These are phyloP conservation scores for Deilephila elpenor DNA, from an alignment of 2,888 invertebrate genomes.

Conservation along the genomic window DNA sequence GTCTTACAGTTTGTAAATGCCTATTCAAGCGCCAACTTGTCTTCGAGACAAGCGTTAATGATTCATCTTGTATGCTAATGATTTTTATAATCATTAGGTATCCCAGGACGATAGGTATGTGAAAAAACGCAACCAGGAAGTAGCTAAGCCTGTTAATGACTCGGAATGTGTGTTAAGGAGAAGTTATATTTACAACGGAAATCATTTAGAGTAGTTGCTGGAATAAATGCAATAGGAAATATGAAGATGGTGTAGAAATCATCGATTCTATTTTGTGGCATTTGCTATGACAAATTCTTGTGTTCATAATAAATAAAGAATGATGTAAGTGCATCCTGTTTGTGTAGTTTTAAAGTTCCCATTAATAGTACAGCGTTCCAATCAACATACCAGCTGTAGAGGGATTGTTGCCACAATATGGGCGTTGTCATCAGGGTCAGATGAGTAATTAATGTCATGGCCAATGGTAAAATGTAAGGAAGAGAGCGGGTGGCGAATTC, in stretches of 20 bases:
- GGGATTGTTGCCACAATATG: not conserved
- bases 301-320: not conserved
- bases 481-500: slow-evolving; percentile 26
- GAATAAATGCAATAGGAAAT: too few species aligned
- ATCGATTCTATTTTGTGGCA: too few species aligned
- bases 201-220: too few species aligned
- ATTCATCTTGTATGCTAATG: slow-evolving; percentile 13
- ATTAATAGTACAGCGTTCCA: not conserved
- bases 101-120: not conserved
- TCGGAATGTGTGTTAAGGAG: slow-evolving; percentile 16
- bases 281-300: not conserved
- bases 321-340: not conserved
- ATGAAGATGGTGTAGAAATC: too few species aligned
- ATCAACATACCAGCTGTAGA: not conserved
- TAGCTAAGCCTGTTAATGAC: not conserved
- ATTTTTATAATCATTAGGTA: slow-evolving; percentile 8
- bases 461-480: slow-evolving; percentile 37
- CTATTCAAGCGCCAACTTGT: slow-evolving; percentile 7
- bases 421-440: slow-evolving; percentile 40
- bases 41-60: slow-evolving; percentile 5
- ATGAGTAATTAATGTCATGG: slow-evolving; percentile 45
- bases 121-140: slow-evolving; percentile 12
- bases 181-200: not conserved
- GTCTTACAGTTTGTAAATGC: not conserved
- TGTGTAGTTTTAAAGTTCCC: not conserved